Evolutionary conservation across 2,797 vertebrate species (phyloP).

Genomic region (Brachyrhaphis roseni): DNA sequence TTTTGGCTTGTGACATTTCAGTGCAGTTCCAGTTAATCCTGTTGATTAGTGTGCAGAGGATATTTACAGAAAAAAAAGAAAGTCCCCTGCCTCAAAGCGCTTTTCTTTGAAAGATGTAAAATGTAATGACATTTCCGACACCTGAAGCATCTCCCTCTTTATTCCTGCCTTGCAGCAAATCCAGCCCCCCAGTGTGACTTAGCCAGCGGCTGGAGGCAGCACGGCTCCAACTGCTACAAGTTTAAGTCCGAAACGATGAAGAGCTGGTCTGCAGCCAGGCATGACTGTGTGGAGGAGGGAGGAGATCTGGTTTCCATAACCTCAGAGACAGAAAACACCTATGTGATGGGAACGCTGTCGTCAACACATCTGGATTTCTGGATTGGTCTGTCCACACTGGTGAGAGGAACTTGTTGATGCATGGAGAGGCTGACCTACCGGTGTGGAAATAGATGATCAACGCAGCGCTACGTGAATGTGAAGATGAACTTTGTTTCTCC

Average conservation of each 20-base stretch:
- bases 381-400: constrained; percentile 82
- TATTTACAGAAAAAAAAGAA: background rate
- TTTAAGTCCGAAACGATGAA: constrained; percentile 55
- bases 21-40: background rate
- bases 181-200: constrained; percentile 75
- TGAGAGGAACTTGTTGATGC: constrained; percentile 45
- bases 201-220: constrained; percentile 68
- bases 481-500: constrained; percentile 37
- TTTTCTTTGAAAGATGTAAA: background rate
- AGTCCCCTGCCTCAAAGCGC: background rate
- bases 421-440: background rate
- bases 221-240: constrained; percentile 80
- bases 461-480: background rate
- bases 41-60: background rate
- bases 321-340: constrained; percentile 70
- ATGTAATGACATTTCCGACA: background rate
- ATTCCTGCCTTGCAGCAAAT: constrained; percentile 63
- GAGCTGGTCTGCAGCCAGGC: constrained; percentile 77
- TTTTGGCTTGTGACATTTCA: background rate
- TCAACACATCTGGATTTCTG: constrained; percentile 70
- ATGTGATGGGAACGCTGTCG: constrained; percentile 60
- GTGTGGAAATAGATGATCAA: background rate
- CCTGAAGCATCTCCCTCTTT: background rate
- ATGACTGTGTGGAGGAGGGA: constrained; percentile 76
- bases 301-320: constrained; percentile 80